A percentile compares a stretch with the other conserved stretches of the same genome.
These are phyloP conservation scores for Datnioides undecimradiatus DNA, from an alignment of 2,113 vertebrate species.

Conservation along the genomic window DNA sequence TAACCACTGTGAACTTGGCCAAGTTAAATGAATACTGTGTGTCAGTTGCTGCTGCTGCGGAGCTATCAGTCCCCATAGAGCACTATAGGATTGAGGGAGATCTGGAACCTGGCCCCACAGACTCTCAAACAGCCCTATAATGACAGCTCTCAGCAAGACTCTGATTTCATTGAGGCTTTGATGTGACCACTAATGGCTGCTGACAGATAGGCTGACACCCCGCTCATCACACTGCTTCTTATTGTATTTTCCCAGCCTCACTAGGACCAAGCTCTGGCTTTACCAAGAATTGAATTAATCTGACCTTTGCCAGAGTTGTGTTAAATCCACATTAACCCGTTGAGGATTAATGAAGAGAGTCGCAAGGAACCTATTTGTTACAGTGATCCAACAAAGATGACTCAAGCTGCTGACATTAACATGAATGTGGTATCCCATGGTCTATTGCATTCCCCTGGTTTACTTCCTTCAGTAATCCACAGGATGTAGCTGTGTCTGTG, in stretches of 20 bases:
- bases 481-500: conserved; percentile 32
- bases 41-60: conserved; percentile 26
- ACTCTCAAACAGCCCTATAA: conserved; percentile 73
- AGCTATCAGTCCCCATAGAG: conserved; percentile 48
- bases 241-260: conserved; percentile 60
- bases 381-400: conserved; percentile 42
- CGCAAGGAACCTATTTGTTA: conserved; percentile 66
- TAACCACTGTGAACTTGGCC: conserved; percentile 61
- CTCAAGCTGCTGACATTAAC: conserved; percentile 28
- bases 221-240: conserved; percentile 55
- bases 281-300: conserved; percentile 78
- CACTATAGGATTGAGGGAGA: conserved; percentile 48
- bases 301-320: conserved; percentile 72
- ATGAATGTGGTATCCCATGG: conserved; percentile 16
- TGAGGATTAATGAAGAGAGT: conserved; percentile 69
- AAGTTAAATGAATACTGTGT: conserved; percentile 46
- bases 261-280: conserved; percentile 45
- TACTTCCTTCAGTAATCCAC: conserved; percentile 32
- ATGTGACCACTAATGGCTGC: conserved; percentile 79
- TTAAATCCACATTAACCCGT: conserved; percentile 73
- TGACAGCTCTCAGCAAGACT: conserved; percentile 73
- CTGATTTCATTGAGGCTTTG: conserved; percentile 81
- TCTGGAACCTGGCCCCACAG: conserved; percentile 60
- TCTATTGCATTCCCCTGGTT: conserved; percentile 9
- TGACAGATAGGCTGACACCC: conserved; percentile 75